phyloP scores from a whole-genome alignment of 1,140 invertebrate species.

The Leptinotarsa texana region DNA sequence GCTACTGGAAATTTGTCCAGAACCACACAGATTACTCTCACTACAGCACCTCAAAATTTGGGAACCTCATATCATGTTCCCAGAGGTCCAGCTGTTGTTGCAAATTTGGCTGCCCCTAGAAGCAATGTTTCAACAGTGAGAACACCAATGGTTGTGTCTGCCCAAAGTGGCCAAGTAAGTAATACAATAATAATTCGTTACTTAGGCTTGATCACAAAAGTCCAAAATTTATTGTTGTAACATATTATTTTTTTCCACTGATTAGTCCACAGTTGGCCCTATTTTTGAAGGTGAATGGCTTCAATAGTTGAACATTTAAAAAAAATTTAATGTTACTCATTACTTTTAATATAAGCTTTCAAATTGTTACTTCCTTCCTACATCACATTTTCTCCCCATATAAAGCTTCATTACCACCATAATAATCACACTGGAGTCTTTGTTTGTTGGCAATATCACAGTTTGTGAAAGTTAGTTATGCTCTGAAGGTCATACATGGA shows the following conservation, averaged over 20 bases:
- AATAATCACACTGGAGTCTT: background rate
- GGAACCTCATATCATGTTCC: slow-evolving; percentile 53
- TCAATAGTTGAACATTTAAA: no score
- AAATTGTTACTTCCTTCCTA: no score
- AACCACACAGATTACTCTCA: slow-evolving; percentile 52
- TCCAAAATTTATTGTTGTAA: background rate
- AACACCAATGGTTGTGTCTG: slow-evolving; percentile 49
- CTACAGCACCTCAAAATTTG: slow-evolving; percentile 42
- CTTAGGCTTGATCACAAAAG: no score
- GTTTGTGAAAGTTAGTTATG: no score
- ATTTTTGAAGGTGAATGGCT: no score
- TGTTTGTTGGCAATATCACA: no score
- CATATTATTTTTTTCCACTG: background rate
- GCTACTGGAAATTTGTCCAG: slow-evolving; percentile 45
- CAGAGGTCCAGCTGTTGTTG: slow-evolving; percentile 53
- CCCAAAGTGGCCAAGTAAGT: slow-evolving; percentile 42
- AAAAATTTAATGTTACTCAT: no score
- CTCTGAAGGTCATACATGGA: no score
- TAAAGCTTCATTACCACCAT: background rate
- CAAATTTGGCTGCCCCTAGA: slow-evolving; percentile 53
- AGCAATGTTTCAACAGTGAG: slow-evolving; percentile 51
- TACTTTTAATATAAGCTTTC: no score
- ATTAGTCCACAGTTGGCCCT: no score
- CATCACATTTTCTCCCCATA: background rate
- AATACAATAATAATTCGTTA: no score